Evolutionary conservation across 2,888 invertebrate species (phyloP).

Genomic region (Synanthedon formicaeformis): DNA sequence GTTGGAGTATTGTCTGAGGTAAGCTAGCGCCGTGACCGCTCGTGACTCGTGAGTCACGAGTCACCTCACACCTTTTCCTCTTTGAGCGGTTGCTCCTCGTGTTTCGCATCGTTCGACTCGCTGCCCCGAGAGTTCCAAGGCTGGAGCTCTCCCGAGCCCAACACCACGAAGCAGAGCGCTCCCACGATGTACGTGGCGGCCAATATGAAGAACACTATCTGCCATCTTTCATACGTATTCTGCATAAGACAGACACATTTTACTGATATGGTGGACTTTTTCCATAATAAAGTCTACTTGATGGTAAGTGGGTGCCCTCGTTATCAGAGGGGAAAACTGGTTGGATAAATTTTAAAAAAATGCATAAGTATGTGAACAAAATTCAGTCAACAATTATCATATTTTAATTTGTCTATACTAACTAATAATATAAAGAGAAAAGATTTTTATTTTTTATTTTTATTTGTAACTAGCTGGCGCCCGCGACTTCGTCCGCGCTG

Average conservation of each 20-base stretch:
- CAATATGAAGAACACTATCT: slow-evolving; percentile 84
- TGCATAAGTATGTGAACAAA: too few species aligned
- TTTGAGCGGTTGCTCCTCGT: slow-evolving; percentile 49
- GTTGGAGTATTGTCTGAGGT: too few species aligned
- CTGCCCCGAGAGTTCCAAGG: slow-evolving; percentile 43
- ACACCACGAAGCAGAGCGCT: slow-evolving; percentile 71
- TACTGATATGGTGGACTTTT: too few species aligned
- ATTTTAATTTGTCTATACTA: too few species aligned
- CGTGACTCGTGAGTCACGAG: neutral
- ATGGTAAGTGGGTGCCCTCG: too few species aligned
- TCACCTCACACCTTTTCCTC: slow-evolving; percentile 38
- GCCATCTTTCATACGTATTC: slow-evolving; percentile 84
- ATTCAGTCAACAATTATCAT: neutral
- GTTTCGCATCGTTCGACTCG: slow-evolving; percentile 10
- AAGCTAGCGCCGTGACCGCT: neutral
- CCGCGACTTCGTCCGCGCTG: too few species aligned
- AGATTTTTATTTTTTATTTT: too few species aligned
- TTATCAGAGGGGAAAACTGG: too few species aligned
- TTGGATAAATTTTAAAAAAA: neutral
- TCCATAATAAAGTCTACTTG: too few species aligned
- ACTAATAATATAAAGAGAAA: too few species aligned
- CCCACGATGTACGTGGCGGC: slow-evolving; percentile 78
- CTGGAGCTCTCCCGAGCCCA: slow-evolving; percentile 77
- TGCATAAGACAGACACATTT: slow-evolving; percentile 24
- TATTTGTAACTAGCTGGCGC: too few species aligned